Conservation (phyloP, 2,888 invertebrate genomes). For the Tenthredo livida region DNA sequence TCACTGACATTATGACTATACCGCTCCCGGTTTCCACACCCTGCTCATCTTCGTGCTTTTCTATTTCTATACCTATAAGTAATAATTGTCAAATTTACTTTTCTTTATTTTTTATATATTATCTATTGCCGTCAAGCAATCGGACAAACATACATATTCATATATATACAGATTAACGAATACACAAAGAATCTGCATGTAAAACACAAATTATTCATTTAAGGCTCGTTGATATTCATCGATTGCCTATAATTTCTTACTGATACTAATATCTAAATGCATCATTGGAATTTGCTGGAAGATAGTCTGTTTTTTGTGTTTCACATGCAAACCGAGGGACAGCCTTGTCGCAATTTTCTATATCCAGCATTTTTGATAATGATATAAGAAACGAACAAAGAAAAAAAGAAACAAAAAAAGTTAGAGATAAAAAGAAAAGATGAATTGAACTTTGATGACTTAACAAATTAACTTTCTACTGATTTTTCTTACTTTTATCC, state of each 20-base stretch:
- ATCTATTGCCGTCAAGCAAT: background rate
- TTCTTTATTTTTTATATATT: background rate
- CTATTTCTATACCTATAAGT: background rate
- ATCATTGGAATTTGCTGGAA: background rate
- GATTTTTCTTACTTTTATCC: background rate
- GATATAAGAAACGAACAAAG: too few relatives aligned
- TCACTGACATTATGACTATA: background rate
- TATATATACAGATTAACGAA: background rate
- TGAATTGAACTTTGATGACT: background rate
- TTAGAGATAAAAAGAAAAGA: background rate
- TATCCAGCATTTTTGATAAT: constrained; percentile 3
- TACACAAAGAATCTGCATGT: background rate
- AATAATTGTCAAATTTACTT: background rate
- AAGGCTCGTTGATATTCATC: background rate
- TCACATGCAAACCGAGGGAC: background rate
- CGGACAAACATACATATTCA: constrained; percentile 1
- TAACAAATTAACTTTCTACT: background rate
- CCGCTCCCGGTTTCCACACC: background rate
- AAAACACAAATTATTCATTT: background rate
- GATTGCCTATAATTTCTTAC: background rate
- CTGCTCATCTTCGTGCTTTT: constrained; percentile 31
- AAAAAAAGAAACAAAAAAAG: background rate
- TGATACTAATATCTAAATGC: background rate
- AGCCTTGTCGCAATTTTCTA: background rate
- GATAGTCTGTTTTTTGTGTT: background rate